A percentile compares a stretch with the other conserved stretches of the same genome.
phyloP scores from a whole-genome alignment of 2,113 vertebrate species.

The Tychaedon coryphoeus region DNA sequence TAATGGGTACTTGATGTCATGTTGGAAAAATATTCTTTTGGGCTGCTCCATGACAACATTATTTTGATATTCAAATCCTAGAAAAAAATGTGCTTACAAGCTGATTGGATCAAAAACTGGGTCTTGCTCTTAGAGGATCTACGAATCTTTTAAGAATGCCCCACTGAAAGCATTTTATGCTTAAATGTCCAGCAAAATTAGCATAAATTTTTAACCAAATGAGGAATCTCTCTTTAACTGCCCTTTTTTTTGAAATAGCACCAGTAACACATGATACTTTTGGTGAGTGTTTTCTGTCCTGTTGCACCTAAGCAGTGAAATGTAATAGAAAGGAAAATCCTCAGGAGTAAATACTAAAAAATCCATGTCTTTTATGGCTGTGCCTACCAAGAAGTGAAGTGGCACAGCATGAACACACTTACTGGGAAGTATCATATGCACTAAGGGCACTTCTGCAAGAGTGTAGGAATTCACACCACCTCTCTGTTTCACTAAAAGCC shows the following conservation, averaged over 20 bases:
- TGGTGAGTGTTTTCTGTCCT: neutral
- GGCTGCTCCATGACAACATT: neutral
- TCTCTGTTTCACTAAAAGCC: neutral
- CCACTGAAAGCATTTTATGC: neutral
- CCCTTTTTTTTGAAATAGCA: neutral
- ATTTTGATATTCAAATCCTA: neutral
- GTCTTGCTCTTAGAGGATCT: neutral
- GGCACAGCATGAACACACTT: neutral
- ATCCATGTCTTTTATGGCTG: neutral
- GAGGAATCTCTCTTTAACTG: neutral
- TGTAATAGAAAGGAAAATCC: neutral
- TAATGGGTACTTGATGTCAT: neutral
- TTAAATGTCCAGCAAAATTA: neutral
- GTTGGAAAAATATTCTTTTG: neutral
- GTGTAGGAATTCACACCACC: neutral
- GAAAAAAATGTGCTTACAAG: neutral
- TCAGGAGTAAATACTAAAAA: neutral
- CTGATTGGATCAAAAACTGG: neutral
- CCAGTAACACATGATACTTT: neutral
- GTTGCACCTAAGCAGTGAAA: neutral
- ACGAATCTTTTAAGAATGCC: neutral
- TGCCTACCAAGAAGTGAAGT: neutral
- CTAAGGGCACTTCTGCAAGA: neutral
- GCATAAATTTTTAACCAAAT: neutral
- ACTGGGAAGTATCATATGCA: neutral